These are phyloP conservation scores for Alethe castanea DNA, from an alignment of 2,113 vertebrate species.

Conservation along the genomic window DNA sequence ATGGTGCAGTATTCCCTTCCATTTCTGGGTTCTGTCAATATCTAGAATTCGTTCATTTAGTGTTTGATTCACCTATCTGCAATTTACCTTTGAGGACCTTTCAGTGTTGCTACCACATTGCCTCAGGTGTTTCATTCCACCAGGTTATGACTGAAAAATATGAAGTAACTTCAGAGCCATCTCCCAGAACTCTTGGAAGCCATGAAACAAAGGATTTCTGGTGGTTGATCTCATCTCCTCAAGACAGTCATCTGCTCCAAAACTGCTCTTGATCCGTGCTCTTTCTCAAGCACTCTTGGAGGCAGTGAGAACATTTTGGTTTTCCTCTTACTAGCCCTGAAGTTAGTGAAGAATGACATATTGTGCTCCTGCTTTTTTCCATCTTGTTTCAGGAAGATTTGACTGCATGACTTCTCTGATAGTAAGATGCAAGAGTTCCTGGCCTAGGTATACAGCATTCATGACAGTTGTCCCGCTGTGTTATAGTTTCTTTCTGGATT, in stretches of 20 bases:
- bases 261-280: background rate
- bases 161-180: background rate
- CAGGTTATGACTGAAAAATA: background rate
- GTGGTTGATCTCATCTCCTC: background rate
- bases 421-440: background rate
- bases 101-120: background rate
- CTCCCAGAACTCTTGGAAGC: background rate
- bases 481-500: background rate
- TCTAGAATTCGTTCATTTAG: background rate
- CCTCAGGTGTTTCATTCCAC: background rate
- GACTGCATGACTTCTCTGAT: background rate
- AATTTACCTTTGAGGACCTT: background rate
- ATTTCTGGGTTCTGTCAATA: background rate
- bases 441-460: background rate
- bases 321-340: background rate
- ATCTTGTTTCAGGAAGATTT: background rate
- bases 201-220: background rate
- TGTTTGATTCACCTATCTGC: background rate
- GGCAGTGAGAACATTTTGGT: background rate
- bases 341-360: background rate
- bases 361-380: background rate
- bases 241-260: background rate
- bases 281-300: background rate
- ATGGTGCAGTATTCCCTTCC: slow-evolving; percentile 47
- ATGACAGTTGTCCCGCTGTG: background rate